These are phyloP conservation scores for Pantherophis alleghaniensis DNA, from an alignment of 2,797 vertebrate species.

Conservation along the genomic window DNA sequence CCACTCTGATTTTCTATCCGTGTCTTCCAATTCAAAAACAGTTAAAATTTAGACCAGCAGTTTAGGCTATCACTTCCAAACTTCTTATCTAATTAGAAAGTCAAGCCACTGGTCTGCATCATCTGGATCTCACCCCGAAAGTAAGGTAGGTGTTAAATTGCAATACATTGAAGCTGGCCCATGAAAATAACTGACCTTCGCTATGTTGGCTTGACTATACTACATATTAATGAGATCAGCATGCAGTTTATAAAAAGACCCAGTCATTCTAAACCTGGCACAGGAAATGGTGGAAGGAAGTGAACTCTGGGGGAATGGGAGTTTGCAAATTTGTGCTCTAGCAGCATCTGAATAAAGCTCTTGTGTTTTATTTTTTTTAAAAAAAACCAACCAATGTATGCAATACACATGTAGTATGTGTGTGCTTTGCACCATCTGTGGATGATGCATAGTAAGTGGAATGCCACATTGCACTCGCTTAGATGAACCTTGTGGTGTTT, in stretches of 20 bases:
- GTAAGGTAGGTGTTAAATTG: not conserved
- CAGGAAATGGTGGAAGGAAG: constrained; percentile 69
- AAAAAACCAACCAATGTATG: constrained; percentile 9
- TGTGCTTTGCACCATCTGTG: constrained; percentile 4
- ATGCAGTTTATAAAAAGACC: constrained; percentile 32
- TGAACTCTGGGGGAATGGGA: constrained; percentile 33
- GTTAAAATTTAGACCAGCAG: not conserved
- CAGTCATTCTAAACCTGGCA: constrained; percentile 23
- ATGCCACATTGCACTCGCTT: not conserved
- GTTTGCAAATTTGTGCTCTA: constrained; percentile 9
- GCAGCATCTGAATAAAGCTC: constrained; percentile 32
- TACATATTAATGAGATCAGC: not conserved
- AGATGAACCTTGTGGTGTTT: not conserved
- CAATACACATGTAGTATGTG: constrained; percentile 8
- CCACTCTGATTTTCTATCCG: not conserved
- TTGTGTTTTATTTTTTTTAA: not conserved
- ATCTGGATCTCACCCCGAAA: constrained; percentile 3
- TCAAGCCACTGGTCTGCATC: not conserved
- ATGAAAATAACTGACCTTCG: constrained; percentile 16
- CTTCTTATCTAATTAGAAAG: not conserved
- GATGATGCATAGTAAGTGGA: not conserved
- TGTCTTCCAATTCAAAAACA: not conserved
- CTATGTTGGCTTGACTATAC: not conserved
- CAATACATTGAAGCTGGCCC: not conserved
- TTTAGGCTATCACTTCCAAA: not conserved